Conservation (phyloP, 2,888 invertebrate species). For the Galerucella nymphaeae region DNA sequence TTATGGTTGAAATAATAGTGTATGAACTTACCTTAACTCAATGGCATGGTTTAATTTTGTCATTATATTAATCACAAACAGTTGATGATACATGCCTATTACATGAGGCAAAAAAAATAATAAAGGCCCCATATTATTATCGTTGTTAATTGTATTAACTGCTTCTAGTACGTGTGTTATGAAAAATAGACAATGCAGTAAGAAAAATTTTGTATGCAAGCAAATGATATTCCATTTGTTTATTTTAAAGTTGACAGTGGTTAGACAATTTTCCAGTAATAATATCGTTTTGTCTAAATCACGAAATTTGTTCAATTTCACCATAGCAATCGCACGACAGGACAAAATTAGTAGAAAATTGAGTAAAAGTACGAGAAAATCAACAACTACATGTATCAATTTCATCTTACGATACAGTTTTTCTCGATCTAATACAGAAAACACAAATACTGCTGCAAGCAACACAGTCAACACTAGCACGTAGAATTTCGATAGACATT, state of each 20-base stretch:
- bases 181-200: constrained; percentile 14
- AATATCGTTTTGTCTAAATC: background rate
- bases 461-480: constrained; percentile 2
- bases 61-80: constrained; percentile 13
- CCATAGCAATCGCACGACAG: background rate
- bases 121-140: background rate
- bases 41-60: constrained; percentile 15
- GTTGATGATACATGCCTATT: constrained; percentile 19
- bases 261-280: constrained; percentile 1
- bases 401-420: constrained; percentile 11
- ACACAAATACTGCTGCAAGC: background rate
- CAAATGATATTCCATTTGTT: background rate
- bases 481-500: constrained; percentile 12
- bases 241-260: background rate
- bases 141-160: background rate
- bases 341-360: constrained; percentile 15
- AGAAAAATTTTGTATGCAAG: background rate
- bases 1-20: no score
- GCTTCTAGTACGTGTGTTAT: constrained; percentile 16
- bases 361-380: background rate
- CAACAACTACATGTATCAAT: constrained; percentile 12
- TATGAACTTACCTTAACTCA: constrained; percentile 5
- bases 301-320: background rate
- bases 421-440: constrained; percentile 15
- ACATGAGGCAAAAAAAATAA: constrained; percentile 20